Base-by-base conservation (phyloP, 2,113 vertebrate genomes). In the Lampris incognitus region DNA sequence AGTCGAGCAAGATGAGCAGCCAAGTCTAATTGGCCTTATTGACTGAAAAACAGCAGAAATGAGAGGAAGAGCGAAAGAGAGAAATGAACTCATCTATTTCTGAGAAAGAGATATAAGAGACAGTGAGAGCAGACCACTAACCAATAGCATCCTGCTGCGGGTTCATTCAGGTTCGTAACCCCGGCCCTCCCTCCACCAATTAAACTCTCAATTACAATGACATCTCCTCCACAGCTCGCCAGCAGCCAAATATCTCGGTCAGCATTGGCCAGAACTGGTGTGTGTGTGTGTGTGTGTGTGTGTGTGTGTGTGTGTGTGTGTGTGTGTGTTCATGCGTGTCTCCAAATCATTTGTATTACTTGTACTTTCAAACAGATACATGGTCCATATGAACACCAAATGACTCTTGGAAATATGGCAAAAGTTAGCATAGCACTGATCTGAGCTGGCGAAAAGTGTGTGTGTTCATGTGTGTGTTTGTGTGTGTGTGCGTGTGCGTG, bases 101-200 rank as follows among this genome's bases (percentile, higher is more conserved):
- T 62, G 70, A 75, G 81, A 85, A 85, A 87, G 67, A 74, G 38
- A 72, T 66, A 85, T 85, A 81, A 88, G 71, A 72, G 78, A 75
- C 74, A 80, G 77, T 72, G 81, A 86, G 74, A 77, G 75, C 68
- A 56, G 69, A 79, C 85, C 89, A 79, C 87, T 86, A 87, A 90
- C 82, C 87, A 83, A 84, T 54, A 88, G 78, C 81, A 90, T 86
- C 85, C 81, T 90, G 24, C 78, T 85, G 77, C 57, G 84, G 87
- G 74, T 84, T 89, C 6, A 37, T 59, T 78, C 65, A 63, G 82
- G 88, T 82, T 88, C 88, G 77, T 66, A 88, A 89, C 84, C 85
- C 62, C 9, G 66, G 72, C 70, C 75, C 85, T 87, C 86, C 87
- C 84, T 85, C 72, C 79, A 48, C 42, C 62, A 64, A 64, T 64